These are phyloP conservation scores for Tetramorium bicarinatum DNA, from an alignment of 2,888 invertebrate species.

Conservation along the genomic window DNA sequence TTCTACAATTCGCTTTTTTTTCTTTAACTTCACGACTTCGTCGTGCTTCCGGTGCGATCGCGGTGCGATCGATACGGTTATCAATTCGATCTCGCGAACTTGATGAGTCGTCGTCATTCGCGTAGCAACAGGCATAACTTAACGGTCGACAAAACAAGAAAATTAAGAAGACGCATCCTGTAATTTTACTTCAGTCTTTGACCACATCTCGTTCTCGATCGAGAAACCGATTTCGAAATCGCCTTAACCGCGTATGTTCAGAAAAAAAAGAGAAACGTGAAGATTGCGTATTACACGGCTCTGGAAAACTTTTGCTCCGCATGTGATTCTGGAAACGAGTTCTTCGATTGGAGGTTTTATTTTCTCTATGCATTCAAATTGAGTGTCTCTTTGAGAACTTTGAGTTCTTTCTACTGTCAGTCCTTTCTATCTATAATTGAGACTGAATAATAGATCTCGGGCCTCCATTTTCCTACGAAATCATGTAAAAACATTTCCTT, in stretches of 20 bases:
- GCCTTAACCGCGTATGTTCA: neutral
- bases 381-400: neutral
- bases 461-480: neutral
- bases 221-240: conserved; percentile 21
- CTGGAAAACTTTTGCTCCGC: conserved; percentile 4
- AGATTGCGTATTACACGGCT: neutral
- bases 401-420: neutral
- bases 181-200: conserved; percentile 5
- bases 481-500: neutral
- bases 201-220: conserved; percentile 13
- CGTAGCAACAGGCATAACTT: conserved; percentile 14
- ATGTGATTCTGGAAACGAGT: neutral
- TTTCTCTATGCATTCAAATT: neutral
- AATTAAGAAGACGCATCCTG: conserved; percentile 16
- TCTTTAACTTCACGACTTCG: neutral
- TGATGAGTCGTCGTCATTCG: neutral
- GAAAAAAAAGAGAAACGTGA: conserved; percentile 3
- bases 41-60: neutral
- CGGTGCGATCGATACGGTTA: neutral
- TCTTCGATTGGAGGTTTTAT: conserved; percentile 2
- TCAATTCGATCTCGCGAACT: conserved; percentile 21
- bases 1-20: conserved; percentile 8
- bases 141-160: conserved; percentile 27
- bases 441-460: neutral
- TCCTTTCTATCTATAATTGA: neutral